phyloP scores from a whole-genome alignment of 2,888 invertebrate species.

The Oscheius sp. region DNA sequence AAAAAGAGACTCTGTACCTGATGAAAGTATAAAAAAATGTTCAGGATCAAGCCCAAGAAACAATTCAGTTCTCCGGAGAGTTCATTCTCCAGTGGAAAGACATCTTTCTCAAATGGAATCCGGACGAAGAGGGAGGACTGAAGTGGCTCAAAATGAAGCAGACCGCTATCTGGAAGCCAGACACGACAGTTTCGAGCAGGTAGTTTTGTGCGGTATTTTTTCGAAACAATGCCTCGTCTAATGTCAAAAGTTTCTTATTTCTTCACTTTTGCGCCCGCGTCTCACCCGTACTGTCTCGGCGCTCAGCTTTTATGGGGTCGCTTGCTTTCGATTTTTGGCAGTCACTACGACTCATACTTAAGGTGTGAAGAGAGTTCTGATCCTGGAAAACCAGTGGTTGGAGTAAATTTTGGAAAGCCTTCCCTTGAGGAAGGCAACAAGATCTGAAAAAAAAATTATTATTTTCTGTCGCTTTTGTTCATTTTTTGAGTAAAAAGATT shows the following conservation, averaged over 20 bases:
- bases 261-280: too few species aligned
- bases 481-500: background rate
- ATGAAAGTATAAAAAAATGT: background rate
- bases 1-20: too few species aligned
- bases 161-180: conserved; percentile 53
- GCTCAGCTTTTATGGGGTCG: too few species aligned
- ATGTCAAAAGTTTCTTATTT: too few species aligned
- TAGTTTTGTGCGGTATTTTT: background rate
- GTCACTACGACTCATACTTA: background rate
- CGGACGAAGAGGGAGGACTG: conserved; percentile 38
- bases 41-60: conserved; percentile 55
- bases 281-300: too few species aligned
- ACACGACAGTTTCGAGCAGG: conserved; percentile 53
- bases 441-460: background rate
- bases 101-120: conserved; percentile 52
- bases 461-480: too few species aligned
- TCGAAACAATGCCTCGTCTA: too few species aligned
- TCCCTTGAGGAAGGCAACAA: background rate
- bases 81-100: conserved; percentile 57
- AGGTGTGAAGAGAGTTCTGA: background rate
- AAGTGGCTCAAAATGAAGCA: conserved; percentile 59
- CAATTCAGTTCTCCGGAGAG: conserved; percentile 54
- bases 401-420: too few species aligned
- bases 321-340: background rate
- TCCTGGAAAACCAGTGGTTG: too few species aligned